Evolutionary conservation across 2,888 invertebrate genomes (phyloP), one percentile per base, ranked within the genome.

Genomic region (Chrysotoxum bicinctum): DNA sequence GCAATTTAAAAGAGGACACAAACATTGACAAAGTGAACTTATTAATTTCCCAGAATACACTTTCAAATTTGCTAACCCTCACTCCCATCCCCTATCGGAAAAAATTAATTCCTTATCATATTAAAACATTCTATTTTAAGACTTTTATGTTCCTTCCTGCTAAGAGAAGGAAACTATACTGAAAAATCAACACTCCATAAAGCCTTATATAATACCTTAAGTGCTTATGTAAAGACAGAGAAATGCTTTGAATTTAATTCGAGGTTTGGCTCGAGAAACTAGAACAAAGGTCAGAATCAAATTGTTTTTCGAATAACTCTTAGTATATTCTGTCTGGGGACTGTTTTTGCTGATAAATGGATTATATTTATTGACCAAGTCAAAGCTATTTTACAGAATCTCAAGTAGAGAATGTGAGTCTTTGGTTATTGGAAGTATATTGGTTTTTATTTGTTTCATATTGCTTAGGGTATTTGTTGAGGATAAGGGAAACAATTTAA

Each of bases 301-400:
- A 43, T 66, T 48, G 48, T 10, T 66, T 21, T 66, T 32, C 16
- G n/a, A 48, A 66, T n/a, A 32, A 26, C n/a, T 48, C 19, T 21
- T 21, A 16, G 30, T 48, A 8, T 10, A 35, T 32, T 35, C 14
- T 50, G 14, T 35, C 0, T 21, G 1, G 4, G 35, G 21, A 21
- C 21, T 58, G 58, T 32, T 26, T 66, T 66, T 48, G 21, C 64
- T 35, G 50, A 66, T 66, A 66, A 66, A 50, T 66, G 66, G 66
- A 66, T 66, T 66, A 30, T 23, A 35, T 66, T 37, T 32, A 35
- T 50, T 50, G 32, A 23, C 50, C 50, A 32, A 48, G 48, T 48
- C 32, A 48, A 21, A 21, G 21, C 14, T 21, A n/a, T 32, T 45
- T 30, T 14, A 30, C 8, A 64, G 43, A 14, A 48, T 45, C 32